Base-by-base conservation (phyloP, 2,797 vertebrate species). In the Euphonia xanthogaster region DNA sequence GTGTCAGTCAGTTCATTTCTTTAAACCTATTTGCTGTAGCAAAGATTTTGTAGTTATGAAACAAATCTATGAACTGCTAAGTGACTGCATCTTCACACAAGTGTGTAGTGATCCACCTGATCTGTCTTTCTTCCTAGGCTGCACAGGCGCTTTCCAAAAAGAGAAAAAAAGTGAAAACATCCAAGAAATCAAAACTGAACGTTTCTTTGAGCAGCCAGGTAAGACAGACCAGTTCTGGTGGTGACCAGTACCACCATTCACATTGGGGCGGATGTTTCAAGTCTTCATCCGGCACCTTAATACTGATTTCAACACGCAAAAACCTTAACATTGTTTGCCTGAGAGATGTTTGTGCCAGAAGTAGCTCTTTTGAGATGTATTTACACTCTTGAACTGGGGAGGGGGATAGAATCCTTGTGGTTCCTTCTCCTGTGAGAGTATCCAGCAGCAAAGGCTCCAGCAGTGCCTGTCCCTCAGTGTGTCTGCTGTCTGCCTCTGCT, bases 121-220 rank as follows among this genome's bases (percentile, higher is more conserved):
- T 57, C 8, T 72, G 11, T 92, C n/a, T 97, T 80, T 25, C 55
- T 89, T 62, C 67, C 91, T 91, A 99, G 98, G 97, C 98, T 51
- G 95, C 98, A 95, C 98, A 93, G 73, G 96, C 21, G 45, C 97
- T 58, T 88, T n/a, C 27, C 98, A 98, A 96, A 92, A 92, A 72
- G 61, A 96, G 76, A 7, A 86, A 63, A 33, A 96, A 65, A 8
- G 11, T 79, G 54, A 94, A 91, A 62, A 39, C 27, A 17, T 44
- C 90, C 14, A 89, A 95, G 4, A 88, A 96, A 1, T 44, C 95
- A 4, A 93, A 96, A 22, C 31, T 96, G 70, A 89, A 98, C 3
- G 2, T 94, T 11, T 98, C 99, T 4, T 86, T 98, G 12, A 98
- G 95, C 63, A 99, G 98, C 85, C 97, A 98, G 87, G 99, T 99